phyloP scores from a whole-genome alignment of 2,113 vertebrate species.

The Mohoua ochrocephala region DNA sequence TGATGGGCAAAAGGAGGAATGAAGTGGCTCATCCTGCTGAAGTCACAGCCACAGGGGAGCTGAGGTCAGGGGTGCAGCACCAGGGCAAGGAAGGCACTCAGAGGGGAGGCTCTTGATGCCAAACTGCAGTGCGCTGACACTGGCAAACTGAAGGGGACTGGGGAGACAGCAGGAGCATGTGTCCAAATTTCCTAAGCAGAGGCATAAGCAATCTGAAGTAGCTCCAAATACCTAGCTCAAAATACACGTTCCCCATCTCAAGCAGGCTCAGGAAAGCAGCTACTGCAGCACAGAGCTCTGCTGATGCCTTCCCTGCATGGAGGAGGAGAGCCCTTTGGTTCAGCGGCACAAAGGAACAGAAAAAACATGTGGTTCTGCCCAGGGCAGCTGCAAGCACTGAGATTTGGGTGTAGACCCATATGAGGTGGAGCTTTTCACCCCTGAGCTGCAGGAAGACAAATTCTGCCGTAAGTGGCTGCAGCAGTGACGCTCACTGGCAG shows the following conservation, averaged over 20 bases:
- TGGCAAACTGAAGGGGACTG: neutral
- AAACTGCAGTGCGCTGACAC: neutral
- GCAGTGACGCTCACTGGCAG: rapidly evolving
- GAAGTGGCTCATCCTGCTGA: neutral
- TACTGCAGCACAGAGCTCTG: neutral
- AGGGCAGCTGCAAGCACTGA: neutral
- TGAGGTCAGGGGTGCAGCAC: neutral
- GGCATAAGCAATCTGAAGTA: neutral
- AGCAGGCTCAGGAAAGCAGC: neutral
- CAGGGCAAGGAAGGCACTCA: neutral
- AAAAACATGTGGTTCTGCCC: rapidly evolving
- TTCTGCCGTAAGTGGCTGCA: rapidly evolving
- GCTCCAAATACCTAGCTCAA: neutral
- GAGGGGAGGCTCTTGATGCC: neutral
- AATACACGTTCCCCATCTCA: rapidly evolving
- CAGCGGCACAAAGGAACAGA: neutral
- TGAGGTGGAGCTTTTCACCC: neutral
- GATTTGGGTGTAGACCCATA: neutral
- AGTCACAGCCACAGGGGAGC: neutral
- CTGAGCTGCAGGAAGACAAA: neutral
- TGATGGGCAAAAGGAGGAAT: neutral
- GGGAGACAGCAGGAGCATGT: neutral
- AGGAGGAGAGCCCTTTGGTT: neutral
- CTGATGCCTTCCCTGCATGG: neutral
- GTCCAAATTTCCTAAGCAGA: neutral